phyloP scores from a whole-genome alignment of 2,113 vertebrate genomes.

The Crotalus horridus region DNA sequence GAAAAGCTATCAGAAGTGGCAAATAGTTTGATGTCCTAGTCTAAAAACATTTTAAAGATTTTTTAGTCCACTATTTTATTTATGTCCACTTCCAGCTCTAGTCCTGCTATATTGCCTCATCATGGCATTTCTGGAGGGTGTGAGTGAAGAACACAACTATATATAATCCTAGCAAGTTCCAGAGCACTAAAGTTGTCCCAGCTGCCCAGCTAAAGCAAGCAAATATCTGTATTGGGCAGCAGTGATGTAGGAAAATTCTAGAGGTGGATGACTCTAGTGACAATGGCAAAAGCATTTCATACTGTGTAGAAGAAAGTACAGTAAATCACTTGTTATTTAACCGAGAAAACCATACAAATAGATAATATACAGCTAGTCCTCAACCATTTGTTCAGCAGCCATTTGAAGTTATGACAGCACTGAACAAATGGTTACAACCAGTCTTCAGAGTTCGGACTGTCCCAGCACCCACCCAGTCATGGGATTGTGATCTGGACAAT shows the following conservation, averaged over 20 bases:
- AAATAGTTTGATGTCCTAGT: not conserved
- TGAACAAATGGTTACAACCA: not conserved
- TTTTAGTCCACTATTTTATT: not conserved
- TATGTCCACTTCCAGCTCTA: not conserved
- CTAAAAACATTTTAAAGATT: not conserved
- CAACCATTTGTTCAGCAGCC: not conserved
- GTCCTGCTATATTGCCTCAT: not conserved
- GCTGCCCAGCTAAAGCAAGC: not conserved
- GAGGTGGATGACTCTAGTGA: not conserved
- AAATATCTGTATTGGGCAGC: not conserved
- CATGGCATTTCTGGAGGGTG: not conserved
- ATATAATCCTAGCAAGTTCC: not conserved
- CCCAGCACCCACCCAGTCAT: not conserved
- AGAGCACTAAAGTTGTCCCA: not conserved
- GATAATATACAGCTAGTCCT: not conserved
- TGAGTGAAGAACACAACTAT: not conserved
- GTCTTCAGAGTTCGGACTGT: not conserved
- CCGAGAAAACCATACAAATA: not conserved
- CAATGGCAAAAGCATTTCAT: not conserved
- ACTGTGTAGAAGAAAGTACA: not conserved
- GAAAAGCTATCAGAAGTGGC: not conserved
- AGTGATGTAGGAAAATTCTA: not conserved
- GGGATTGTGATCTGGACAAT: not conserved
- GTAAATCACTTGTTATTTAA: not conserved
- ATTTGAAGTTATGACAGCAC: not conserved